phyloP scores from a whole-genome alignment of 2,797 vertebrate species.

The Eremophila alpestris region DNA sequence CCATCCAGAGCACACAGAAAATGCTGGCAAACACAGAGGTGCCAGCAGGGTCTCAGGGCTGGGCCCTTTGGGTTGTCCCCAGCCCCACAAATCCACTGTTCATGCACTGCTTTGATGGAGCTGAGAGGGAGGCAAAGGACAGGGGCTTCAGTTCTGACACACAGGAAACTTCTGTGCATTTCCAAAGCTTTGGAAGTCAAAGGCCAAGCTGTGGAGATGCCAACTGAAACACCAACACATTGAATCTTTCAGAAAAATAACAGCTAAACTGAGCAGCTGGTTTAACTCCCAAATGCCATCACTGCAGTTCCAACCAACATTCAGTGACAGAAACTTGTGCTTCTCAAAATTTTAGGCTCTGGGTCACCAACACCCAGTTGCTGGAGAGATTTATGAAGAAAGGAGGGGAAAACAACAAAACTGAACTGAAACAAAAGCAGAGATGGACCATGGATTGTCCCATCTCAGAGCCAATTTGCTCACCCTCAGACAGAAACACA shows the following conservation, averaged over 20 bases:
- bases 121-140: neutral
- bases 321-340: constrained; percentile 16
- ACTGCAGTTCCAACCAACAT: neutral
- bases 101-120: neutral
- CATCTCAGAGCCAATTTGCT: neutral
- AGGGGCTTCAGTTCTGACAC: neutral
- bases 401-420: neutral
- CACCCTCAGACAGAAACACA: neutral
- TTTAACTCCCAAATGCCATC: neutral
- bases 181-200: neutral
- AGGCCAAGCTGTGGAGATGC: neutral
- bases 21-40: neutral
- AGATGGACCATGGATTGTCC: neutral
- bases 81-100: neutral
- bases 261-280: neutral
- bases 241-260: neutral
- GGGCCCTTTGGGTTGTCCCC: neutral
- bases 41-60: neutral
- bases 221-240: neutral
- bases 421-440: neutral
- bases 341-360: neutral
- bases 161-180: neutral
- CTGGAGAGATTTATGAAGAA: neutral
- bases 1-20: neutral
- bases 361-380: neutral